Percentiles rank a stretch among this genome's conserved stretches.
Evolutionary conservation across 1,140 invertebrate species (phyloP).

Genomic region (Caligus rogercresseyi): DNA sequence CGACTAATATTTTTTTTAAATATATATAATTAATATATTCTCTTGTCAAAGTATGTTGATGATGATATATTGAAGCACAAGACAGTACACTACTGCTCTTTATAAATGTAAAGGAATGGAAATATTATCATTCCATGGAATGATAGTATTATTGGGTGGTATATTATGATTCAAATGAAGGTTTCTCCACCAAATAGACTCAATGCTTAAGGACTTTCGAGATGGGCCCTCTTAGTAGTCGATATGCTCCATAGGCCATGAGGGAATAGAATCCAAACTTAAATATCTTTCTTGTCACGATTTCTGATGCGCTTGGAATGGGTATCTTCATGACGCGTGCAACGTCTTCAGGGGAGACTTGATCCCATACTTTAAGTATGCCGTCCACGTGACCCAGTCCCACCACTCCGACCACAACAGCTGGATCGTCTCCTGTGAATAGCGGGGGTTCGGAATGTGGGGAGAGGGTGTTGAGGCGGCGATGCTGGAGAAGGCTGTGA

Average conservation of each 20-base stretch:
- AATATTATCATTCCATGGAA: too few relatives aligned
- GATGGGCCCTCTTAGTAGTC: neutral
- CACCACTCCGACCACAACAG: slow-evolving; percentile 74
- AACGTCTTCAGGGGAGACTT: slow-evolving; percentile 38
- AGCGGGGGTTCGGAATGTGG: slow-evolving; percentile 7
- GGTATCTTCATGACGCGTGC: slow-evolving; percentile 27
- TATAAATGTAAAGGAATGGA: too few relatives aligned
- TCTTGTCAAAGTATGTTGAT: too few relatives aligned
- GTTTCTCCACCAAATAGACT: too few relatives aligned
- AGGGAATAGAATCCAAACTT: neutral
- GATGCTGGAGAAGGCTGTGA: slow-evolving; percentile 20
- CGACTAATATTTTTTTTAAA: too few relatives aligned
- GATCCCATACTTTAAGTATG: slow-evolving; percentile 65
- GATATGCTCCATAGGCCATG: neutral
- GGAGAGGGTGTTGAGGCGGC: slow-evolving; percentile 17
- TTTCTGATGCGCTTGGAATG: neutral
- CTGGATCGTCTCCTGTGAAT: slow-evolving; percentile 26
- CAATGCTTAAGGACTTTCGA: neutral
- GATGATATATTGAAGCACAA: too few relatives aligned
- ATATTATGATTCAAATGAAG: too few relatives aligned
- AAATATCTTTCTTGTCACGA: neutral
- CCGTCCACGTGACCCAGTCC: slow-evolving; percentile 81
- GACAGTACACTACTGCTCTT: too few relatives aligned
- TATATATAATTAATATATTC: too few relatives aligned
- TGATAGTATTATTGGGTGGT: too few relatives aligned